These are phyloP conservation scores for Amphipoea lucens DNA, from an alignment of 2,888 invertebrate species.

Conservation along the genomic window DNA sequence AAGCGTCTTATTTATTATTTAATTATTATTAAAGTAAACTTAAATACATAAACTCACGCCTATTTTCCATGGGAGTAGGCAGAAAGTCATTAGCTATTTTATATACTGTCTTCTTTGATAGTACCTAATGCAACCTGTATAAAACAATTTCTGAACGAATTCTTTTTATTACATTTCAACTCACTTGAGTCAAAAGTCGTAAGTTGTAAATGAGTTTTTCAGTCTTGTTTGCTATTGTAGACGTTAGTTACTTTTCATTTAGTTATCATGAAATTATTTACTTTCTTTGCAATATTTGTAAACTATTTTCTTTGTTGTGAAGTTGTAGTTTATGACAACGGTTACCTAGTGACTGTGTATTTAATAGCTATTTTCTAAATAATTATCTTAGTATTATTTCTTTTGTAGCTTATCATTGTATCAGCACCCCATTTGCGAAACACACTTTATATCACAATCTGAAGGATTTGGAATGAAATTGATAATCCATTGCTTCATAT, in stretches of 20 bases:
- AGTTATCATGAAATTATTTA: conserved; percentile 58
- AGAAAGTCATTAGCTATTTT: neutral
- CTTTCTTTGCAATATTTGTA: conserved; percentile 23
- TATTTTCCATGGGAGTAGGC: neutral
- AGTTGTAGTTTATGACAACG: neutral
- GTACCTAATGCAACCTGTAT: neutral
- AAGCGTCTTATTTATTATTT: neutral
- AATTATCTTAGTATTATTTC: neutral
- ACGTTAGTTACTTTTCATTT: conserved; percentile 67
- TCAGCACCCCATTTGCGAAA: accelerated
- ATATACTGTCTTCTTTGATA: too few relatives aligned
- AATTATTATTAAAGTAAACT: neutral
- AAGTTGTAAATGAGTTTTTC: conserved; percentile 64
- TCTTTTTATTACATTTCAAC: neutral
- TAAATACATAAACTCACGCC: neutral
- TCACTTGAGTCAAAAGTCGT: conserved; percentile 51
- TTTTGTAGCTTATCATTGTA: neutral
- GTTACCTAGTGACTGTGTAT: neutral
- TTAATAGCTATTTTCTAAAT: neutral
- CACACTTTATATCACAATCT: neutral
- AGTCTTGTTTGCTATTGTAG: conserved; percentile 69
- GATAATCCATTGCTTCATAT: too few relatives aligned
- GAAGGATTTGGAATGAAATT: neutral
- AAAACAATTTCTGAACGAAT: too few relatives aligned
- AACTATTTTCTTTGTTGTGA: conserved; percentile 11